Conservation (phyloP, 2,888 invertebrate genomes). For the Latheticus oryzae region DNA sequence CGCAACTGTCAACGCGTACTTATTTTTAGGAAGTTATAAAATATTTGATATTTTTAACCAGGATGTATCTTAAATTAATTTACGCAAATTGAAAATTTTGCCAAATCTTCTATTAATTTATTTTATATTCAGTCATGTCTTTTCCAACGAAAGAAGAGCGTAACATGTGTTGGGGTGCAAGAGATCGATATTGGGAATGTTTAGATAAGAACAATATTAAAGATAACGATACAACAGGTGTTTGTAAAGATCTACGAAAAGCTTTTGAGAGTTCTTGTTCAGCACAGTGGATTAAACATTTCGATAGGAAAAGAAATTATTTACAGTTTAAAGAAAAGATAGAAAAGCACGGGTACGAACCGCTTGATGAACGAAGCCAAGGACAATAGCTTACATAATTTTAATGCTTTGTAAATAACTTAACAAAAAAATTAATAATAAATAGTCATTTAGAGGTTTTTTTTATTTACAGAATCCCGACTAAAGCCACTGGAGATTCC, state of each 20-base stretch:
- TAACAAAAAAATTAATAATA: conserved; percentile 11
- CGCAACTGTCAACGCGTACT: conserved; percentile 15
- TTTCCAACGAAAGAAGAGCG: conserved; percentile 85
- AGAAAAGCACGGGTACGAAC: conserved; percentile 87
- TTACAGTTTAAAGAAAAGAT: conserved; percentile 89
- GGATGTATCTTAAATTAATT: conserved; percentile 39
- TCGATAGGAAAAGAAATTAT: conserved; percentile 90
- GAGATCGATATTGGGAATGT: conserved; percentile 93
- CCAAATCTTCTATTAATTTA: conserved; percentile 40
- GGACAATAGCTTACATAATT: conserved; percentile 48
- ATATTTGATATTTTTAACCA: conserved; percentile 35
- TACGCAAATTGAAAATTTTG: conserved; percentile 43
- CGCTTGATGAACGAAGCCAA: conserved; percentile 68
- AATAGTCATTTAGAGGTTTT: neutral
- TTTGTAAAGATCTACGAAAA: conserved; percentile 78
- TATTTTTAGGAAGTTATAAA: conserved; percentile 35
- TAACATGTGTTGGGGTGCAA: conserved; percentile 84
- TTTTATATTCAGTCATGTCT: conserved; percentile 71
- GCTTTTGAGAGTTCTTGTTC: conserved; percentile 83
- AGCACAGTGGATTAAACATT: conserved; percentile 91
- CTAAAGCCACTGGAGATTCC: conserved; percentile 49
- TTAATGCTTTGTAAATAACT: conserved; percentile 32
- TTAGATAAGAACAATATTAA: conserved; percentile 73
- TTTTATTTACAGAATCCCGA: conserved; percentile 57
- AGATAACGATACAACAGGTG: conserved; percentile 66